Evolutionary conservation across 1,140 invertebrate species (phyloP).

Genomic region (Zaprionus inermis): DNA sequence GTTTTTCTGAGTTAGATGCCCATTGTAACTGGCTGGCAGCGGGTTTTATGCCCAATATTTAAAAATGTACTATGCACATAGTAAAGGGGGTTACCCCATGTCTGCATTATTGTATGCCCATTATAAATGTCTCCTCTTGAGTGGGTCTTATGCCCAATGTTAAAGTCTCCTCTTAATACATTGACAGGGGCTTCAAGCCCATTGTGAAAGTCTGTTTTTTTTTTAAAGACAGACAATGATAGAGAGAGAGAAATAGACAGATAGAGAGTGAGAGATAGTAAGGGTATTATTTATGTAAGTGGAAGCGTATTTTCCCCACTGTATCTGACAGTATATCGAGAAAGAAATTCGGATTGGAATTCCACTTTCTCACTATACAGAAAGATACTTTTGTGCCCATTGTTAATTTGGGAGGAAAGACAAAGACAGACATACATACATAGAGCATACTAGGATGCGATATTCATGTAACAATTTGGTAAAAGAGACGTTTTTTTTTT

Average conservation of each 20-base stretch:
- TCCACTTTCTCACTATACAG: slow-evolving; percentile 2
- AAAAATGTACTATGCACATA: neutral
- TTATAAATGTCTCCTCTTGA: neutral
- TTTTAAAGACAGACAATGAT: neutral
- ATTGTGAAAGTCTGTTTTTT: slow-evolving; percentile 7
- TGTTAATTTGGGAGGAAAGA: neutral
- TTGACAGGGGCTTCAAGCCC: slow-evolving; percentile 23
- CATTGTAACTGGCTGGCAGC: neutral
- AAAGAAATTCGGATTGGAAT: slow-evolving; percentile 5
- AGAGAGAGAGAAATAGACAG: neutral
- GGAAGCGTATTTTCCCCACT: slow-evolving; percentile 6
- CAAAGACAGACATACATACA: neutral
- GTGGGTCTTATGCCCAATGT: neutral
- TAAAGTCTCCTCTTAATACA: slow-evolving; percentile 4
- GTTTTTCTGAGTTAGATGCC: neutral
- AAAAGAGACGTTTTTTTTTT: slow-evolving; percentile 10
- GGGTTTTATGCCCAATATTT: neutral
- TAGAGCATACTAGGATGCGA: neutral
- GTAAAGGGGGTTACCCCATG: neutral
- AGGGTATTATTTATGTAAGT: neutral
- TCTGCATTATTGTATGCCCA: slow-evolving; percentile 2
- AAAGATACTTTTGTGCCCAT: neutral
- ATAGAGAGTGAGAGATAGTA: neutral
- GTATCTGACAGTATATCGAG: slow-evolving; percentile 5
- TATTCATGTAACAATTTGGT: slow-evolving; percentile 1